These are phyloP conservation scores for Pentalonia nigronervosa DNA, from an alignment of 1,140 invertebrate genomes.

Conservation along the genomic window DNA sequence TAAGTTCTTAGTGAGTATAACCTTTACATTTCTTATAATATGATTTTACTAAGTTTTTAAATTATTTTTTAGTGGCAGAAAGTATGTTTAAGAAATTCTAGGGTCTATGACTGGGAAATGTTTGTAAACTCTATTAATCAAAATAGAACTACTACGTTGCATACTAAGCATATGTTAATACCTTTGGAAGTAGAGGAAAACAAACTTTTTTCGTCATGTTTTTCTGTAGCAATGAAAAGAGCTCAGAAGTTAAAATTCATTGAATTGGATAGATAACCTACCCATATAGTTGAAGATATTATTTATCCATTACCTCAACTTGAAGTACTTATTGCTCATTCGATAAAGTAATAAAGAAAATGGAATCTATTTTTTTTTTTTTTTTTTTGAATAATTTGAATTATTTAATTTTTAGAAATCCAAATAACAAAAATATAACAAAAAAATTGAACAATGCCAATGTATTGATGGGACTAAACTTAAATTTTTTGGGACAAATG, in stretches of 20 bases:
- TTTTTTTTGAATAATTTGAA: background rate
- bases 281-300: slow-evolving; percentile 74
- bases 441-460: slow-evolving; percentile 23
- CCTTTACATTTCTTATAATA: background rate
- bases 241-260: slow-evolving; percentile 70
- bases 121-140: slow-evolving; percentile 72
- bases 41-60: background rate
- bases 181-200: too few relatives aligned
- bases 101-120: slow-evolving; percentile 77
- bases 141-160: slow-evolving; percentile 71
- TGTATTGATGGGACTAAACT: slow-evolving; percentile 68
- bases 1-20: slow-evolving; percentile 67
- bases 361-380: too few relatives aligned
- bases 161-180: slow-evolving; percentile 79
- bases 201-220: slow-evolving; percentile 77
- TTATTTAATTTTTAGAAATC: slow-evolving; percentile 51
- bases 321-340: slow-evolving; percentile 47
- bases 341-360: slow-evolving; percentile 56
- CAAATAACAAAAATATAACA: too few relatives aligned
- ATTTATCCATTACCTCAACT: slow-evolving; percentile 64
- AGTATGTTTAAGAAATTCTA: slow-evolving; percentile 82
- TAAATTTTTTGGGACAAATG: slow-evolving; percentile 68
- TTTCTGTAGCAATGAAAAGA: slow-evolving; percentile 70
- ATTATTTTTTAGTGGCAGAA: slow-evolving; percentile 72
- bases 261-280: slow-evolving; percentile 76